Evolutionary conservation across 2,888 invertebrate species (phyloP).

Genomic region (Nomada fucata): DNA sequence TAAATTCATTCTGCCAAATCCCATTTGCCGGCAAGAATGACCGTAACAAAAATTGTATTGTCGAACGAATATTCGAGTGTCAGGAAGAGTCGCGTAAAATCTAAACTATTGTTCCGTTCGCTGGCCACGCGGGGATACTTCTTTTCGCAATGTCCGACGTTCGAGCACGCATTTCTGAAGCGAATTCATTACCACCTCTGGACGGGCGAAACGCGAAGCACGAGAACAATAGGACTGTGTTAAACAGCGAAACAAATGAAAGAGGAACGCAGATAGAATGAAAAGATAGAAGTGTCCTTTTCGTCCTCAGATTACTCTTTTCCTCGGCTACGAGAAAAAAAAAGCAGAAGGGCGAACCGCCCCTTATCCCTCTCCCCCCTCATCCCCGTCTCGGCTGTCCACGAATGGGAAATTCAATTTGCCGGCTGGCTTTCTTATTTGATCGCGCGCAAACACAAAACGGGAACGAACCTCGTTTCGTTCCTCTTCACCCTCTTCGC

Average conservation of each 20-base stretch:
- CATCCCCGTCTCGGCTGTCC: constrained; percentile 3
- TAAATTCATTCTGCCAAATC: too few species aligned
- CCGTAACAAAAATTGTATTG: too few species aligned
- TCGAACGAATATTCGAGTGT: too few species aligned
- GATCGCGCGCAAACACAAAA: constrained; percentile 59
- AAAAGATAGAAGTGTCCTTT: neutral
- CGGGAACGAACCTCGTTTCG: constrained; percentile 16
- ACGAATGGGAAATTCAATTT: constrained; percentile 70
- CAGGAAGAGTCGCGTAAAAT: too few species aligned
- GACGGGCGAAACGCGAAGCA: neutral
- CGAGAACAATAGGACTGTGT: neutral
- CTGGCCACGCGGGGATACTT: too few species aligned
- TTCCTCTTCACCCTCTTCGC: constrained; percentile 14
- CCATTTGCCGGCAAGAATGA: too few species aligned
- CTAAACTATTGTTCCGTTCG: too few species aligned
- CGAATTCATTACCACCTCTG: too few species aligned
- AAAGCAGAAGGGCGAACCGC: neutral
- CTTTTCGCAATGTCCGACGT: too few species aligned
- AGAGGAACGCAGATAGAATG: constrained; percentile 4
- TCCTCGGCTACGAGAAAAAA: neutral
- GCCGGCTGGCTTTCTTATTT: constrained; percentile 60
- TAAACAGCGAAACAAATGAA: constrained; percentile 18
- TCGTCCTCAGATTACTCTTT: neutral
- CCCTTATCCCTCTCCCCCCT: neutral
- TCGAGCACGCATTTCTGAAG: too few species aligned